Evolutionary conservation across 2,888 invertebrate genomes (phyloP), one percentile per base, ranked within the genome.

Genomic region (Tineola bisselliella): DNA sequence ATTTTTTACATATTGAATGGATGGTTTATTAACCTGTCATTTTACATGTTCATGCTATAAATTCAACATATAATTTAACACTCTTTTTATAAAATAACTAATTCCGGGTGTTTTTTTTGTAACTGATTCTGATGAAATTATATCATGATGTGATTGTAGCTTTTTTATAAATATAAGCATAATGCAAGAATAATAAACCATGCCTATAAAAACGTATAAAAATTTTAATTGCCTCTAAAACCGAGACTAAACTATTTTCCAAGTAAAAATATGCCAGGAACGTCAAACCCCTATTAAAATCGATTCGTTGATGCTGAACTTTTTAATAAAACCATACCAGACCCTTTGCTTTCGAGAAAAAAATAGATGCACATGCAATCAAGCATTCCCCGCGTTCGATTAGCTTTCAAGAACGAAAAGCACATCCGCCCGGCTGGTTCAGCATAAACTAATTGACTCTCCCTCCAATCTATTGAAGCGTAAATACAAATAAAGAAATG

Each of bases 341-440:
- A 48, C 48, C 54, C 54, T 25, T 17, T 10, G 54, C 19, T 54
- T 52, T 54, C 3, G 25, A 33, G 15, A 58, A 58, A 56, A 58
- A 58, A 12, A 1, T 33, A 13, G 58, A 33, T 61, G 62, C 57
- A 65, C 73, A 79, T 78, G 78, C 84, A 82, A 84, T 81, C 81
- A 82, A 75, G 70, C 73, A 76, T 72, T 69, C 70, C 71, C 69
- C 64, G 68, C 69, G 67, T 3, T 8, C 73, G 79, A 82, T 83
- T 83, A 84, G 81, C 80, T 76, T 65, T 66, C 76, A 75, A 74
- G 71, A 73, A 70, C 73, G 73, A 74, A 73, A 72, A 76, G 77
- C 84, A 84, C 81, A 82, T 75, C 57, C 57, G 57, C 31, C 30
- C 18, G 57, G 30, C 57, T 31, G 3, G 8, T 10, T 15, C 57